Evolutionary conservation across 2,888 invertebrate species (phyloP), one percentile per base, ranked within the genome.

Genomic region (Oscheius sp.): DNA sequence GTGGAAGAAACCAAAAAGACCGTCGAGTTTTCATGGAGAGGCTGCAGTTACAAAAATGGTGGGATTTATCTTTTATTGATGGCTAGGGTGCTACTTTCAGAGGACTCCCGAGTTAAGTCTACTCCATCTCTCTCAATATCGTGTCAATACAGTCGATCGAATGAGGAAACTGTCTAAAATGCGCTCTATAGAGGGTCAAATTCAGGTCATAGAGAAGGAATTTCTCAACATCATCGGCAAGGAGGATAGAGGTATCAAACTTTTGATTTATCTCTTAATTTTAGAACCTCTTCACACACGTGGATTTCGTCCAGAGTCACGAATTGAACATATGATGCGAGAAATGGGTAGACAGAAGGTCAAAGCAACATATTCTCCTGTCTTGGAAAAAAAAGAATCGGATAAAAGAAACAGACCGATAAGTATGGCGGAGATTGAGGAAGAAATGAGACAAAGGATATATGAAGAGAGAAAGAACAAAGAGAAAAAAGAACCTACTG

Each of bases 21-120:
- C 80, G 2, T 68, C 77, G 14, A 84, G 83, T n/a, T 84, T 70
- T 66, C 83, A 85, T 65, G 84, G 84, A 41, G 72, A 81, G 26
- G 69, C 75, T 22, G 44, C 67, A 30, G 33, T 71, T 30, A 73
- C 75, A 44, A 9, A 69, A 51, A 1, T 57, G 57, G 41, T 38
- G n/a, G n/a, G n/a, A n/a, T n/a, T n/a, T n/a, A 41, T 17, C 8
- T 20, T n/a, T 1, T 8, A 3, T 32, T 32, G 2, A 3, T 32
- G 6, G 22, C 30, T 17, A 54, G 1, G 17, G 20, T 5, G 5
- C 9, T 3, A 2, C 5, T 12, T 38, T 41, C n/a, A 41, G 59
- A 59, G 26, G 9, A n/a, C 28, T 2, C 59, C 59, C 2, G 59
- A 59, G n/a, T 26, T 59, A 6, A 17, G n/a, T 2, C 9, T n/a